A percentile compares a stretch with the other conserved stretches of the same genome.
Evolutionary conservation across 1,140 invertebrate genomes (phyloP).

Genomic region (Linepithema humile): DNA sequence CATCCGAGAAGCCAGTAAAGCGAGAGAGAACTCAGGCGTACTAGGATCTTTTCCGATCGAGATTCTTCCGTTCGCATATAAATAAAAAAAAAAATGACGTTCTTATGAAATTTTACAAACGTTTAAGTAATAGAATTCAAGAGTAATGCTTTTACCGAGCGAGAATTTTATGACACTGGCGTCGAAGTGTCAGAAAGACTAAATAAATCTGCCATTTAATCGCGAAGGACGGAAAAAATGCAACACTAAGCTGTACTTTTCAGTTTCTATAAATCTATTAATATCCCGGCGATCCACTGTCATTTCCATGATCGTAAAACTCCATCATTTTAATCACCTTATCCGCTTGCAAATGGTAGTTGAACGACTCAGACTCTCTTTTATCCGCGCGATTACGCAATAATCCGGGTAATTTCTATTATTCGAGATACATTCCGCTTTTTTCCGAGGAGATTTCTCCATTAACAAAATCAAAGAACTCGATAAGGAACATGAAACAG

Average conservation of each 20-base stretch:
- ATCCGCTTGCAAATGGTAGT: no score
- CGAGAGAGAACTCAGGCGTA: conserved; percentile 11
- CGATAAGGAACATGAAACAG: neutral
- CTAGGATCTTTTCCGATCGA: conserved; percentile 20
- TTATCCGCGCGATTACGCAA: neutral
- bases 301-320: neutral
- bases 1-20: neutral
- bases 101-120: conserved; percentile 5
- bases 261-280: neutral
- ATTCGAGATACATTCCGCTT: neutral
- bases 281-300: neutral
- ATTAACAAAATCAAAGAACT: conserved; percentile 44
- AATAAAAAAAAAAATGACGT: conserved; percentile 7
- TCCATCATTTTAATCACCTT: neutral
- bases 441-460: neutral
- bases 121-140: conserved; percentile 26
- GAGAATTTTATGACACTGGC: conserved; percentile 20
- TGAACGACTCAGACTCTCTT: neutral
- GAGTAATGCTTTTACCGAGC: conserved; percentile 13
- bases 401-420: neutral
- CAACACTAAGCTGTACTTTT: neutral
- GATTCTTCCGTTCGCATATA: neutral
- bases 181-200: neutral
- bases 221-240: neutral
- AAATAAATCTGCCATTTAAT: neutral